A percentile compares a stretch with the other conserved stretches of the same genome.
These are phyloP conservation scores for Mormyrus hasselquistii DNA, from an alignment of 2,797 vertebrate genomes.

Conservation along the genomic window DNA sequence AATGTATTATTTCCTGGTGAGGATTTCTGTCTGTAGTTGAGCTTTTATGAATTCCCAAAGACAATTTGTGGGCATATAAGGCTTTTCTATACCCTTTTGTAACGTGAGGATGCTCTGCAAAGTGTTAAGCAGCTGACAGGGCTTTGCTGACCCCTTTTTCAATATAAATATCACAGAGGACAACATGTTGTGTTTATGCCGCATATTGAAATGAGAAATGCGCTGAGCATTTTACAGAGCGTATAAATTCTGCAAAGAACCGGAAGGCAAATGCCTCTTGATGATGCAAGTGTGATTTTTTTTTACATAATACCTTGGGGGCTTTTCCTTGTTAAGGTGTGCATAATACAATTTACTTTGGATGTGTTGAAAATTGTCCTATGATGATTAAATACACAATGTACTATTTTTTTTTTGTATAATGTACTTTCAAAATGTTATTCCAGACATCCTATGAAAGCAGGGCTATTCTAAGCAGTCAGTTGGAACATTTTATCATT, in stretches of 20 bases:
- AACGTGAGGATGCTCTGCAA: not conserved
- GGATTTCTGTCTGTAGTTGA: not conserved
- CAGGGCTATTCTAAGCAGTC: not conserved
- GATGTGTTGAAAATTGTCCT: not conserved
- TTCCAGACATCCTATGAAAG: not conserved
- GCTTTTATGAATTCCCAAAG: not conserved
- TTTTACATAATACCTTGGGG: not conserved
- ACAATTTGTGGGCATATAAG: not conserved
- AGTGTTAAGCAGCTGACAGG: not conserved
- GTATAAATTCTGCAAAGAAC: not conserved
- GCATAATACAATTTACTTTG: slow-evolving; percentile 3
- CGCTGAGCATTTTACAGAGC: not conserved
- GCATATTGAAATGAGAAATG: not conserved
- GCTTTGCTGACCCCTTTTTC: not conserved
- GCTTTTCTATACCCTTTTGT: not conserved
- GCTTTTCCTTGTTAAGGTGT: not conserved
- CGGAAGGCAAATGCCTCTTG: slow-evolving; percentile 4
- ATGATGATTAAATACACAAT: slow-evolving; percentile 8
- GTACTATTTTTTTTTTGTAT: not conserved
- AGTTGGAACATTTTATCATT: not conserved
- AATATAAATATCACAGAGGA: slow-evolving; percentile 4
- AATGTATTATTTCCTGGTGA: not conserved
- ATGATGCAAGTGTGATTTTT: not conserved
- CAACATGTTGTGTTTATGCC: not conserved
- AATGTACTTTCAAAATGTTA: not conserved